phyloP scores from a whole-genome alignment of 2,113 vertebrate genomes.

The Heliornis fulica region DNA sequence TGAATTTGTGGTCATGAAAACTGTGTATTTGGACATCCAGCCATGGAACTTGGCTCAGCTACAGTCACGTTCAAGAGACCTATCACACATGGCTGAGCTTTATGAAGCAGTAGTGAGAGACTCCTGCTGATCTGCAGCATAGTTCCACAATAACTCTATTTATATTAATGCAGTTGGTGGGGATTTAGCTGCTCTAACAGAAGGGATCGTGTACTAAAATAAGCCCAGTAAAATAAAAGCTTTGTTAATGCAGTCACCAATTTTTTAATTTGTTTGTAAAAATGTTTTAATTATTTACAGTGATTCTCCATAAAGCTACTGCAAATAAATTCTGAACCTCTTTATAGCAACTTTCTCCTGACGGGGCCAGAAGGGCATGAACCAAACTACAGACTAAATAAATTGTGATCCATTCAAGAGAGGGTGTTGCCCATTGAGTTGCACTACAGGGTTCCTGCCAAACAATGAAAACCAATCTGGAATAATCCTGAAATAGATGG shows the following conservation, averaged over 20 bases:
- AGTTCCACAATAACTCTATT: neutral
- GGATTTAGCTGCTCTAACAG: neutral
- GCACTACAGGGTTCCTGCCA: neutral
- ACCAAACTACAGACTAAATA: neutral
- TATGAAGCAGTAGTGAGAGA: neutral
- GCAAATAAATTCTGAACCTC: neutral
- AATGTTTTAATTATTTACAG: neutral
- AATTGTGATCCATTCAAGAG: neutral
- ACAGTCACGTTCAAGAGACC: neutral
- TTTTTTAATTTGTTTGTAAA: neutral
- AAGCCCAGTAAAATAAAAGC: neutral
- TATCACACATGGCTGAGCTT: neutral
- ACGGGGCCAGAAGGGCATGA: neutral
- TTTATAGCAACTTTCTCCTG: neutral
- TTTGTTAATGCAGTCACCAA: neutral
- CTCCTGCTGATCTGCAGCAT: neutral
- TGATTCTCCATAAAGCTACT: neutral
- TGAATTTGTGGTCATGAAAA: neutral
- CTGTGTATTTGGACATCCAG: neutral
- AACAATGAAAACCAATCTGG: neutral
- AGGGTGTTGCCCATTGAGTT: neutral
- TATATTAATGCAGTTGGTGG: neutral
- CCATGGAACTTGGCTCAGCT: conserved; percentile 4
- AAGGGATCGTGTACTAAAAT: neutral
- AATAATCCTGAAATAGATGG: neutral